A percentile compares a stretch with the other conserved stretches of the same genome.
Conservation (phyloP, 1,140 invertebrate genomes). For the Calosoma granatense region DNA sequence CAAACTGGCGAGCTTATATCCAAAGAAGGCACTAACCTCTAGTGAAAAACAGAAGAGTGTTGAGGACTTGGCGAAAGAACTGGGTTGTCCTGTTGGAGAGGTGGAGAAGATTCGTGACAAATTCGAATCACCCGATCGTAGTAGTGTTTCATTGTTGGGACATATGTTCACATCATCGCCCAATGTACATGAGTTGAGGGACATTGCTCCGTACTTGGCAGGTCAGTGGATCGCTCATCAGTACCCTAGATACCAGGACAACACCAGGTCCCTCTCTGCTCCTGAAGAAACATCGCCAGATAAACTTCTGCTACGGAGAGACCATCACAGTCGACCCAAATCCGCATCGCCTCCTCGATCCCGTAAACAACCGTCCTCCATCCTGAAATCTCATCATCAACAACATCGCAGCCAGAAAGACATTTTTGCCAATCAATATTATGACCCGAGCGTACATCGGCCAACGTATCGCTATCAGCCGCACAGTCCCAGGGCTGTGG, state of each 20-base stretch:
- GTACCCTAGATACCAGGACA: conserved; percentile 54
- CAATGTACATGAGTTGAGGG: conserved; percentile 62
- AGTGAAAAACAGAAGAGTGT: conserved; percentile 29
- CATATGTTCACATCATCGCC: conserved; percentile 74
- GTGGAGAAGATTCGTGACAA: conserved; percentile 56
- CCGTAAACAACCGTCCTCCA: conserved; percentile 38
- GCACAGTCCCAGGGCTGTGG: conserved; percentile 17
- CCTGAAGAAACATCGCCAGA: conserved; percentile 35
- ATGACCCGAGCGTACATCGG: conserved; percentile 61
- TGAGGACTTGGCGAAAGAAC: conserved; percentile 30
- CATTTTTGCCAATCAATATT: conserved; percentile 54
- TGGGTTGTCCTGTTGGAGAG: conserved; percentile 47
- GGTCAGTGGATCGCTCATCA: conserved; percentile 67
- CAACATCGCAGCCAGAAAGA: conserved; percentile 33
- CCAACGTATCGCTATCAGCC: conserved; percentile 70
- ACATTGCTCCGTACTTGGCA: conserved; percentile 64
- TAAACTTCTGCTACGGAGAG: conserved; percentile 25
- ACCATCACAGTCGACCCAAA: conserved; percentile 29
- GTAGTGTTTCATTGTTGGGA: conserved; percentile 53
- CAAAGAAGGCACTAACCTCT: conserved; percentile 27
- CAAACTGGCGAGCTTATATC: conserved; percentile 57
- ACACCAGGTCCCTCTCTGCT: conserved; percentile 48
- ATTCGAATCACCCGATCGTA: conserved; percentile 47
- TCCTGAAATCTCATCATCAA: conserved; percentile 43
- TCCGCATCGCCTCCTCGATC: conserved; percentile 34